phyloP scores from a whole-genome alignment of 1,140 invertebrate species.

The Lepidurus apus region DNA sequence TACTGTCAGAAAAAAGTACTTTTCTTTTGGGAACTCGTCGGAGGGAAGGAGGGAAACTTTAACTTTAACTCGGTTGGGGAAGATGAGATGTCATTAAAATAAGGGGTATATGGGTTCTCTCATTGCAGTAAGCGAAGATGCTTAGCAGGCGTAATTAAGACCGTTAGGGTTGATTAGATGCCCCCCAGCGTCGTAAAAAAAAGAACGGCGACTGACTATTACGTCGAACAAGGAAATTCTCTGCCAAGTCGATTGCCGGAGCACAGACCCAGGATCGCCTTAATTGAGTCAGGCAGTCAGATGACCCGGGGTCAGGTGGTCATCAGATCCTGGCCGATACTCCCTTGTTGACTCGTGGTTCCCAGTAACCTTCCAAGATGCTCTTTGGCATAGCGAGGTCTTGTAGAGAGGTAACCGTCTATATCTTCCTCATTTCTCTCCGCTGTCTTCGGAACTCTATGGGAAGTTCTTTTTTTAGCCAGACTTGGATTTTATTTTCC shows the following conservation, averaged over 20 bases:
- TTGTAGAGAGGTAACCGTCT: background rate
- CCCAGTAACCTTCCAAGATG: background rate
- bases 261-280: background rate
- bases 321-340: constrained; percentile 9
- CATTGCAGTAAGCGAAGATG: background rate
- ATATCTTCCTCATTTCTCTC: background rate
- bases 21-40: background rate
- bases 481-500: background rate
- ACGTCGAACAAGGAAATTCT: background rate
- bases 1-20: no score
- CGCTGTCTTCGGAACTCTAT: background rate
- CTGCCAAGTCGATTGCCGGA: background rate
- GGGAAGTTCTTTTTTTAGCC: background rate
- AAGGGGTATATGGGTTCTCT: background rate
- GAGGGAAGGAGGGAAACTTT: background rate
- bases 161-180: constrained; percentile 11
- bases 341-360: background rate
- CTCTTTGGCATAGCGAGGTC: background rate
- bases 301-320: constrained; percentile 12
- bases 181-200: background rate
- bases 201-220: background rate
- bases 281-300: constrained; percentile 17
- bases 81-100: background rate
- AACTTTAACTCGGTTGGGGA: background rate
- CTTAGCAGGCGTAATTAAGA: constrained; percentile 19